phyloP scores from a whole-genome alignment of 2,113 vertebrate species.

The Scytalopus superciliaris region DNA sequence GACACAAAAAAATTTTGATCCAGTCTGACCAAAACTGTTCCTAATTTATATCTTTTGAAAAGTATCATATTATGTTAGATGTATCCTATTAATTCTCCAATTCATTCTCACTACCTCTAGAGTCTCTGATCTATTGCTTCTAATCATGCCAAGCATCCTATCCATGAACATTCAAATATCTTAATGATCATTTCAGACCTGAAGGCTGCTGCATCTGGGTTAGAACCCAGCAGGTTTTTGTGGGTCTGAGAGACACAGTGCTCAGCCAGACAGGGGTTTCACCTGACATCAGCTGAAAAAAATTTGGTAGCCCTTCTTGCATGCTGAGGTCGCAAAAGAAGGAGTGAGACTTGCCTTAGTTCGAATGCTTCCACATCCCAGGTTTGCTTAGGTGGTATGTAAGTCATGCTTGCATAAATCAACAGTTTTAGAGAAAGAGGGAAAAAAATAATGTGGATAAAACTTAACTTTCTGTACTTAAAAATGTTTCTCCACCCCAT shows the following conservation, averaged over 20 bases:
- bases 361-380: background rate
- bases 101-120: background rate
- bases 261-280: background rate
- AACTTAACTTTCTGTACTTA: constrained; percentile 45
- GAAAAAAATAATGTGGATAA: background rate
- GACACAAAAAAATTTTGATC: background rate
- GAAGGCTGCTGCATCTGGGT: background rate
- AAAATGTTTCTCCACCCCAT: background rate
- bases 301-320: background rate
- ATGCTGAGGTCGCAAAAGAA: background rate
- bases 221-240: background rate
- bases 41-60: background rate
- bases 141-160: background rate
- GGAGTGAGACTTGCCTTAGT: background rate
- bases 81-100: background rate
- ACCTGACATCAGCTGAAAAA: background rate
- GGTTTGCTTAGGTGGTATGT: background rate
- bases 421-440: background rate
- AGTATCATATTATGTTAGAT: background rate
- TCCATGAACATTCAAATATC: background rate
- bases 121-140: background rate
- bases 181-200: background rate
- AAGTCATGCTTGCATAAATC: background rate
- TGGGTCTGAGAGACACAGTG: background rate
- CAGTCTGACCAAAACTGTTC: background rate